Conservation (phyloP, 2,113 vertebrate genomes). For the Cochlearius cochlearius region DNA sequence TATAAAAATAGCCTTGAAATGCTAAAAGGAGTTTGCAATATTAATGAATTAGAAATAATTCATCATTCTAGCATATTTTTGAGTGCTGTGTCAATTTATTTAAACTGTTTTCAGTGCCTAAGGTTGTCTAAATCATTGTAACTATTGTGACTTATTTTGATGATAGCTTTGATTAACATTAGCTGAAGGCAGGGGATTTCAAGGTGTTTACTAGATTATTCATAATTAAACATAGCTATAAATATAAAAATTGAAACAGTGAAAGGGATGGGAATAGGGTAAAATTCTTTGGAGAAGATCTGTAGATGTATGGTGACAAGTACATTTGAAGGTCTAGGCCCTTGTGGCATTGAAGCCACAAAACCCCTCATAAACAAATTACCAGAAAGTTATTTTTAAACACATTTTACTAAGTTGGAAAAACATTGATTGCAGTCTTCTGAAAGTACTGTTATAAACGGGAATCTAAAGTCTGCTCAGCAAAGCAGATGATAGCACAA, state of each 20-base stretch:
- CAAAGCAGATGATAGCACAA: not conserved
- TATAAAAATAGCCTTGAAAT: constrained; percentile 8
- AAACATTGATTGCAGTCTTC: not conserved
- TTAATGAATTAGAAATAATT: constrained; percentile 43
- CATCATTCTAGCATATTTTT: not conserved
- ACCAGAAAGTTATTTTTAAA: not conserved
- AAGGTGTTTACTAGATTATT: not conserved
- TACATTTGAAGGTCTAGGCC: not conserved
- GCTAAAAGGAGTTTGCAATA: constrained; percentile 1
- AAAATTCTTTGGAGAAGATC: not conserved
- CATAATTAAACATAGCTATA: not conserved
- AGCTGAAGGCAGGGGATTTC: not conserved
- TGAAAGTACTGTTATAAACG: not conserved
- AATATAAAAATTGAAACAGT: not conserved
- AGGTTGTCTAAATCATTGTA: not conserved
- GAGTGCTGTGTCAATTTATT: constrained; percentile 1
- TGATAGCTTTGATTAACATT: not conserved
- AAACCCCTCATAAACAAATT: not conserved
- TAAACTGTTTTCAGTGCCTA: not conserved
- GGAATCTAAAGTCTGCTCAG: not conserved
- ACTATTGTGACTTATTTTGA: not conserved
- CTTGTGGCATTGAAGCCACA: not conserved
- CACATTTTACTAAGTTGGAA: not conserved
- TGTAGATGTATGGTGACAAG: not conserved
- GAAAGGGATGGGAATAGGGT: not conserved